phyloP scores from a whole-genome alignment of 2,113 vertebrate species.

The Echinops telfairi region DNA sequence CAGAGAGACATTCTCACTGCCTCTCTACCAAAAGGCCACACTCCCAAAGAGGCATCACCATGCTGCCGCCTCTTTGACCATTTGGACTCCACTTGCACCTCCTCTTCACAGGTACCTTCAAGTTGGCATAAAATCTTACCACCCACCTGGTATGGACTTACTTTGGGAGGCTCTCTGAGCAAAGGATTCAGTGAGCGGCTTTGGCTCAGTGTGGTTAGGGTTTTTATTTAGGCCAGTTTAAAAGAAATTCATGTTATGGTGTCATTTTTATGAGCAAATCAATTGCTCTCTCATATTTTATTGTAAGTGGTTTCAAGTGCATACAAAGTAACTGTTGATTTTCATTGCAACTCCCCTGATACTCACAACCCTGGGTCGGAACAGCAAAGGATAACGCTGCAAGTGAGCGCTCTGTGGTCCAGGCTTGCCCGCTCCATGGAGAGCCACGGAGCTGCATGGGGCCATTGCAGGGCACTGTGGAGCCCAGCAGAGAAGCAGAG shows the following conservation, averaged over 20 bases:
- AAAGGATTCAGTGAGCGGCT: not conserved
- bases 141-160: not conserved
- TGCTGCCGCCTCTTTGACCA: too few species aligned
- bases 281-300: not conserved
- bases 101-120: too few species aligned
- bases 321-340: not conserved
- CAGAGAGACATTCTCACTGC: too few species aligned
- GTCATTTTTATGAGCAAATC: slow-evolving; percentile 39
- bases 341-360: not conserved
- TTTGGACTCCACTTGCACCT: too few species aligned
- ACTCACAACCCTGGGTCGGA: not conserved
- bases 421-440: not conserved
- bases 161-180: slow-evolving; percentile 13
- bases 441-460: too few species aligned
- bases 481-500: too few species aligned
- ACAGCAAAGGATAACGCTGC: not conserved
- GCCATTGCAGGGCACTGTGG: too few species aligned
- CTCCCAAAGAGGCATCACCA: too few species aligned
- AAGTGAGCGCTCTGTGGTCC: not conserved
- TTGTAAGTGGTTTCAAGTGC: not conserved
- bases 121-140: not conserved
- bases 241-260: slow-evolving; percentile 16
- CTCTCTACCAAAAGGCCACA: too few species aligned
- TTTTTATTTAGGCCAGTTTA: not conserved
- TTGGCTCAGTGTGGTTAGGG: not conserved